Base-by-base conservation (phyloP, 2,888 invertebrate genomes). In the Drosophila gaucha region DNA sequence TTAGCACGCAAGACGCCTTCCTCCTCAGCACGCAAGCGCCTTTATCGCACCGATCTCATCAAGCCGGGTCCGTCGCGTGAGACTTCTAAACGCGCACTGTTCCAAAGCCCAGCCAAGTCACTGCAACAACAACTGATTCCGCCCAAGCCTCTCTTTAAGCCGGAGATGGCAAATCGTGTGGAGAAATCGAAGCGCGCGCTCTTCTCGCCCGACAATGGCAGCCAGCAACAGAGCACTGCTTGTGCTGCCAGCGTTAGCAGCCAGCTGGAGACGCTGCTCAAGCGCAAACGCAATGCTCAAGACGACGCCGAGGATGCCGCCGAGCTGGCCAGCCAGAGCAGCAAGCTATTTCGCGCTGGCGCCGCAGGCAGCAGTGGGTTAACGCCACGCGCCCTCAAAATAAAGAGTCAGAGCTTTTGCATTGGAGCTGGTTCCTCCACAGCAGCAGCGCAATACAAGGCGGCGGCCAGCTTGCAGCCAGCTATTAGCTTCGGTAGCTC, bases 21-120 rank as follows among this genome's bases (percentile, higher is more conserved):
- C 14, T 90, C 90, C 2, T 91, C 91, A 6, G 89, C 90, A 28
- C 89, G 90, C 18, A 91, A 91, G 62, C 78, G 87, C 2, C 67
- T 89, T 0, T 88, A 71, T 50, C 89, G 86, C 30, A 79, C 72
- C 51, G 88, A 90, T 73, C 77, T 86, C 69, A 73, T 79, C 18
- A 90, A 90, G 51, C 78, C 89, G 2, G 89, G 90, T 59, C 91
- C 69, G 36, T 91, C 93, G 0, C 90, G 93, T 18, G 94, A 94
- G 86, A 93, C 93, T 0, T 93, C 95, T 0, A 96, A 95, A 78
- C 92, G 96, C 57, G 96, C 96, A 0, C 90, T 96, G 2, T 96
- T 96, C 79, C 94, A 95, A 78, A 96, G 96, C 88, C 96, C 96
- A 1, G 94, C 94, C 74, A 93, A 93, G 70, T 91, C 86, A 9